phyloP scores from a whole-genome alignment of 2,888 invertebrate genomes.

The Troglohyphantes excavatus region DNA sequence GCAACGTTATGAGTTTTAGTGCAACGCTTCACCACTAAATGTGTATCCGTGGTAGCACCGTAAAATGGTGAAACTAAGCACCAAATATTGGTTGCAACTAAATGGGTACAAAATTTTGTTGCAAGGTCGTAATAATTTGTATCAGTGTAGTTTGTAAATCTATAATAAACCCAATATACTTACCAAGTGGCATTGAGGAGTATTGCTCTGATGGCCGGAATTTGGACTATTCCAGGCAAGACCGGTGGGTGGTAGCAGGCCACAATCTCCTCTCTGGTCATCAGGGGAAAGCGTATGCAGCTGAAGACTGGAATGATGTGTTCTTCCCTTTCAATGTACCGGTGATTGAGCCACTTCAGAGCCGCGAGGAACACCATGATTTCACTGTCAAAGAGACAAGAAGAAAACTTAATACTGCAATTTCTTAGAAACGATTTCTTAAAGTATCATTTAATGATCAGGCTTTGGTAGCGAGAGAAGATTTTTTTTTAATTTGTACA shows the following conservation, averaged over 20 bases:
- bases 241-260: slow-evolving; percentile 89
- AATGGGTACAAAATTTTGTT: too few species aligned
- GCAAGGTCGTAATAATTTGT: too few species aligned
- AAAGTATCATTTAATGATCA: neutral
- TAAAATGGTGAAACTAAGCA: too few species aligned
- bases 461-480: neutral
- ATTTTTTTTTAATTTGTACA: neutral
- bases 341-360: slow-evolving; percentile 89
- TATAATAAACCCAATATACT: too few species aligned
- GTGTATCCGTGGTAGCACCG: too few species aligned
- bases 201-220: slow-evolving; percentile 89
- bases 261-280: slow-evolving; percentile 91
- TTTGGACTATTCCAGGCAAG: slow-evolving; percentile 88
- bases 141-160: too few species aligned
- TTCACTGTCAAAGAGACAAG: slow-evolving; percentile 84
- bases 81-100: too few species aligned
- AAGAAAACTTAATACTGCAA: neutral
- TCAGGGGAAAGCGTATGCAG: slow-evolving; percentile 90
- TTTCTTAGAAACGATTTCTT: neutral
- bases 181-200: slow-evolving; percentile 86
- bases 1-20: too few species aligned
- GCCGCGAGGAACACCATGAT: slow-evolving; percentile 91
- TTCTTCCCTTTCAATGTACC: slow-evolving; percentile 87
- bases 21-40: too few species aligned
- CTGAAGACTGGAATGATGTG: slow-evolving; percentile 86